phyloP scores from a whole-genome alignment of 2,888 invertebrate species.

The Drosophila mimetica region DNA sequence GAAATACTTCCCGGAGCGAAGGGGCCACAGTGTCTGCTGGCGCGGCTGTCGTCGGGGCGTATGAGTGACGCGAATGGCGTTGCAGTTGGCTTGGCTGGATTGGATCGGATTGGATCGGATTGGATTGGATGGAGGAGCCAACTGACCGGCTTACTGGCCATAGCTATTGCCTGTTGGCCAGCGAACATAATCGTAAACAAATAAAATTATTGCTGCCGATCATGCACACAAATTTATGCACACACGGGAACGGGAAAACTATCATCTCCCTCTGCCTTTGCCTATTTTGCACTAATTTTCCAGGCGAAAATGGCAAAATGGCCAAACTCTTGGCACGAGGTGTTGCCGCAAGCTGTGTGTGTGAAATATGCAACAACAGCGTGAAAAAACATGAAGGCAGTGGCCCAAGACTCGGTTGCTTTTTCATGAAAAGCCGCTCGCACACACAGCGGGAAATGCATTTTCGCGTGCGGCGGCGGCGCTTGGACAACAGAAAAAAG shows the following conservation, averaged over 20 bases:
- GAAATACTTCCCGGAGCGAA: slow-evolving; percentile 24
- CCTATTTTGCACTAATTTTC: slow-evolving; percentile 75
- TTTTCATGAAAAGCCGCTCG: slow-evolving; percentile 19
- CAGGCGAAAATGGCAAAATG: slow-evolving; percentile 37
- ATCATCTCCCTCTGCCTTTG: slow-evolving; percentile 18
- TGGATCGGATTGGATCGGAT: background rate
- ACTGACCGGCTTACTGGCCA: slow-evolving; percentile 52
- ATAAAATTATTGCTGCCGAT: slow-evolving; percentile 81
- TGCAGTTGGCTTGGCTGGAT: slow-evolving; percentile 21
- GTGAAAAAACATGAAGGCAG: slow-evolving; percentile 76
- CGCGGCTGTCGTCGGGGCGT: slow-evolving; percentile 77
- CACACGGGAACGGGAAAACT: slow-evolving; percentile 39
- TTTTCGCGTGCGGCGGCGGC: slow-evolving; percentile 66
- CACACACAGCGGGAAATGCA: slow-evolving; percentile 73
- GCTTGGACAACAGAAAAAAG: slow-evolving; percentile 11
- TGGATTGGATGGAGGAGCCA: slow-evolving; percentile 1
- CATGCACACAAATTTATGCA: slow-evolving; percentile 79
- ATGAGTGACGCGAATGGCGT: slow-evolving; percentile 68
- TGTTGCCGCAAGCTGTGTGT: slow-evolving; percentile 80
- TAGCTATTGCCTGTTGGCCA: slow-evolving; percentile 70
- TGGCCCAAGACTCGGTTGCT: slow-evolving; percentile 23
- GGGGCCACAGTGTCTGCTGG: slow-evolving; percentile 61
- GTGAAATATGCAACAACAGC: slow-evolving; percentile 80
- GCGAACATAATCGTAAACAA: slow-evolving; percentile 81
- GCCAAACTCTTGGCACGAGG: slow-evolving; percentile 58